phyloP scores from a whole-genome alignment of 2,888 invertebrate species.

The Aporophyla lueneburgensis region DNA sequence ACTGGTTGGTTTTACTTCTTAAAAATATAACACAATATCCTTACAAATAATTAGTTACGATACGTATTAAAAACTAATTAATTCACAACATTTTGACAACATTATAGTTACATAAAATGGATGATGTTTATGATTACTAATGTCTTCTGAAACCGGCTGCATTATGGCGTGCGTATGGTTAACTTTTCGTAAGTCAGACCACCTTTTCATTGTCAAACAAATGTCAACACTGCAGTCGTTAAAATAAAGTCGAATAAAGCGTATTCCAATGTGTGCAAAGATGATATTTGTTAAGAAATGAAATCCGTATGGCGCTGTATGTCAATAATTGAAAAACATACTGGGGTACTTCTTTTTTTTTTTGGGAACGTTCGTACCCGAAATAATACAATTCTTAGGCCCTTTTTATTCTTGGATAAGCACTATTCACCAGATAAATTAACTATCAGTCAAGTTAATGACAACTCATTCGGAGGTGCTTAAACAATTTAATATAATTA shows the following conservation, averaged over 20 bases:
- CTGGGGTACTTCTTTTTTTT: no score
- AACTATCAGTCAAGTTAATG: neutral
- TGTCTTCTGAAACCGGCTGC: neutral
- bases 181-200: neutral
- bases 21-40: constrained; percentile 26
- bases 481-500: neutral
- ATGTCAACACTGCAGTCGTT: neutral
- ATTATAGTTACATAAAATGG: neutral
- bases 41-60: constrained; percentile 8
- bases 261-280: neutral
- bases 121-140: neutral
- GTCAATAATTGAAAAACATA: neutral
- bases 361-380: neutral
- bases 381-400: neutral
- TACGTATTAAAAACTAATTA: neutral
- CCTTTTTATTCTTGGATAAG: neutral
- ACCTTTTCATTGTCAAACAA: neutral
- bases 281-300: neutral
- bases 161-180: neutral
- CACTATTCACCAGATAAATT: neutral
- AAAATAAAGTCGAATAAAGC: neutral
- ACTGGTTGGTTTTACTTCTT: neutral
- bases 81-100: constrained; percentile 49
- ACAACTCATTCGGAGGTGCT: neutral
- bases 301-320: neutral